phyloP scores from a whole-genome alignment of 2,113 vertebrate species.

The Tenrec ecaudatus region DNA sequence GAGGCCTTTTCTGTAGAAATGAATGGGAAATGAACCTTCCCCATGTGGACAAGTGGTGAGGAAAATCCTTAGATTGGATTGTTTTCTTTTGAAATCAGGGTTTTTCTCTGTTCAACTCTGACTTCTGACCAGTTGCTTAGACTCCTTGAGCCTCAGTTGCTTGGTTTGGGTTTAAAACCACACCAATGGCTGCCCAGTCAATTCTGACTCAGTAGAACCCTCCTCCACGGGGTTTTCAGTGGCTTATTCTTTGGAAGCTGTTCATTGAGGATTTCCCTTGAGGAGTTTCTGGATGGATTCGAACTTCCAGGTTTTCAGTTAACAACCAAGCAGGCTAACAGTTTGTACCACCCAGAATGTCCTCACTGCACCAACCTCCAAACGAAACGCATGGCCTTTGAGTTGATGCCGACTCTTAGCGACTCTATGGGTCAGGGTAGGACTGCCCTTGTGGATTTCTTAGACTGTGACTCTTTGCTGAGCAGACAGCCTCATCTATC shows the following conservation, averaged over 20 bases:
- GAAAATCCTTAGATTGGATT: neutral
- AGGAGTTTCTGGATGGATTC: neutral
- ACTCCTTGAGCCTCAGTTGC: neutral
- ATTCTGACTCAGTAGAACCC: neutral
- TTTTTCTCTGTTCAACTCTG: neutral
- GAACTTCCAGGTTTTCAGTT: neutral
- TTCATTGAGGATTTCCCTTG: neutral
- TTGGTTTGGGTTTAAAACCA: neutral
- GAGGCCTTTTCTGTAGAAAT: slow-evolving; percentile 47
- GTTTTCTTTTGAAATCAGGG: neutral
- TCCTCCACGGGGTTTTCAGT: neutral
- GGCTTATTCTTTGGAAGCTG: neutral
- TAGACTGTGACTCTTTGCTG: no score
- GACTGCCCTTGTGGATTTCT: no score
- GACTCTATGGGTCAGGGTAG: no score
- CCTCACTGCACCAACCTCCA: neutral
- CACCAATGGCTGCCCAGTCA: neutral
- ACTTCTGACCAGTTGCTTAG: neutral
- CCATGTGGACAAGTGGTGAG: neutral
- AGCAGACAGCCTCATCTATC: no score
- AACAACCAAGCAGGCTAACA: neutral
- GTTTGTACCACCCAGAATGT: neutral
- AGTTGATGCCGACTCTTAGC: no score
- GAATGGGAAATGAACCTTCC: neutral
- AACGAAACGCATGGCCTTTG: no score